Conservation (phyloP, 2,797 vertebrate species). For the Geotrypetes seraphini region DNA sequence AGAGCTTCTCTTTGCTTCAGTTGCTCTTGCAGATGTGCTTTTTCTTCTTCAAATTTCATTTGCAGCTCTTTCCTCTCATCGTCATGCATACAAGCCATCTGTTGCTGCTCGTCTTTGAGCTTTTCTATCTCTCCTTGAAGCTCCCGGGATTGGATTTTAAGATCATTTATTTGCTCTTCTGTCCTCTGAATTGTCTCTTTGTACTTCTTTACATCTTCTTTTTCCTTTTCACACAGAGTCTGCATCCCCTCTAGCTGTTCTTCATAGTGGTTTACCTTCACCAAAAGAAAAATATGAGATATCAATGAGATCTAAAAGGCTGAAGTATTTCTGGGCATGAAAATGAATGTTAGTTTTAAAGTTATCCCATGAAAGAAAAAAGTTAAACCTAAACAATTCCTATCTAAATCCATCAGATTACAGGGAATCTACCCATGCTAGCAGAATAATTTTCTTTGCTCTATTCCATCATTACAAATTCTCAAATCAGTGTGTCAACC, state of each 20-base stretch:
- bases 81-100: not conserved
- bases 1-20: slow-evolving; percentile 35
- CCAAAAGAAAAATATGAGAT: not conserved
- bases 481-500: too few species aligned
- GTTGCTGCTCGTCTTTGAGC: slow-evolving; percentile 25
- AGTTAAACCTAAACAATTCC: too few species aligned
- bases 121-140: slow-evolving; percentile 36
- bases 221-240: slow-evolving; percentile 54
- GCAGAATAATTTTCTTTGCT: too few species aligned
- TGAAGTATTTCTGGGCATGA: too few species aligned
- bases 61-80: slow-evolving; percentile 30
- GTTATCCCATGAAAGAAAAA: too few species aligned
- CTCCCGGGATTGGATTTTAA: slow-evolving; percentile 33
- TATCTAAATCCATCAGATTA: too few species aligned
- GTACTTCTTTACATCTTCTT: slow-evolving; percentile 41
- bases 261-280: slow-evolving; percentile 49
- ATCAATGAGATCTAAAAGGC: too few species aligned
- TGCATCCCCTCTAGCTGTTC: slow-evolving; percentile 56
- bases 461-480: too few species aligned
- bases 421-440: too few species aligned
- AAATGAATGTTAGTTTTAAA: too few species aligned
- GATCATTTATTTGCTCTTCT: slow-evolving; percentile 34
- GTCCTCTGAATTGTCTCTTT: slow-evolving; percentile 40
- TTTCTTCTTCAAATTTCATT: slow-evolving; percentile 27
- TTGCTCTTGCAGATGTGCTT: slow-evolving; percentile 20